Base-by-base conservation (phyloP, 1,140 invertebrate species). In the Druon quercuslanigerum region DNA sequence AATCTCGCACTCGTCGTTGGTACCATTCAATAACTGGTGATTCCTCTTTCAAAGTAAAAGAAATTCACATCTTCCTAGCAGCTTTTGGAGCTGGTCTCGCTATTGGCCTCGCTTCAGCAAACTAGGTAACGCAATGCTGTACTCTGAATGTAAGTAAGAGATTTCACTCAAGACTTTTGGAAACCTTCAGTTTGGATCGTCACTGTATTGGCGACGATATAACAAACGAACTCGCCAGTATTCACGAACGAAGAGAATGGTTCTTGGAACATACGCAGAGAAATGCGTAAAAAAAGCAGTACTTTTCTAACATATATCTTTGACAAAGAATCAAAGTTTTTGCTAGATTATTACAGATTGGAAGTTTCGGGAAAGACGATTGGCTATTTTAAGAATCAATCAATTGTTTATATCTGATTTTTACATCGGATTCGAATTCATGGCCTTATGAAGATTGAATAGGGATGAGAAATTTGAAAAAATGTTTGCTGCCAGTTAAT, bases 11-110 rank as follows among this genome's bases (percentile, higher is more conserved):
- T 4, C 94, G 93, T 79, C 93, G 93, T 79, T 96, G 95, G 95
- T 96, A 96, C 84, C 91, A 94, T 56, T 92, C 92, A 52, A 87
- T 95, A 46, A 93, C 92, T 78, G 94, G 93, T 11, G 94, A 95
- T 80, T 89, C 93, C 50, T 92, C 93, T 57, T 92, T 92, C 80
- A 92, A 93, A 87, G 90, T 94, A 70, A 94, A 94, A 80, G 95
- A 96, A 91, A 92, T 95, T 56, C 95, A 96, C 81, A 93, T 96
- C 66, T 96, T 96, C 87, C 84, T 95, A 71, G 92, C 93, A 50
- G 95, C 95, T 12, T 96, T 96, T 89, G 90, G 93, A 72, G 95
- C 94, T 81, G 96, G 96, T 54, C 86, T 96, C 79, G 94, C 95
- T 50, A 84, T 96, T 84, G 96, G 95, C 0, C 85, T 94, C 40